phyloP scores from a whole-genome alignment of 1,140 invertebrate species.

The Drosophila nebulosa region DNA sequence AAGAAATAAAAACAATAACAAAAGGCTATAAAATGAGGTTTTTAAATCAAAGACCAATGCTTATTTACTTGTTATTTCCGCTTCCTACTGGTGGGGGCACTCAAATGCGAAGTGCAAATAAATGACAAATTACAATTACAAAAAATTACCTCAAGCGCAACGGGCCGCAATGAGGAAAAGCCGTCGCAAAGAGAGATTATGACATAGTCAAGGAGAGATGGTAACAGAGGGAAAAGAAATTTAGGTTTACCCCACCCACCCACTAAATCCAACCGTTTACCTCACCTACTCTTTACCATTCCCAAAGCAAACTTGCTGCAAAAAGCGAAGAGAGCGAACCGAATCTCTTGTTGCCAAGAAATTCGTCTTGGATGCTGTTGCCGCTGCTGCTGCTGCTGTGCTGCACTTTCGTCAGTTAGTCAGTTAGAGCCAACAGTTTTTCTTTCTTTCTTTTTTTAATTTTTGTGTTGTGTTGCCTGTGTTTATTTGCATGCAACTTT shows the following conservation, averaged over 20 bases:
- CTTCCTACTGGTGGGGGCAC: conserved; percentile 48
- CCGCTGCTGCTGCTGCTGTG: neutral
- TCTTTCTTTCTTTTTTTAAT: conserved; percentile 25
- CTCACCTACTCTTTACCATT: neutral
- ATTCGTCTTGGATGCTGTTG: conserved; percentile 1
- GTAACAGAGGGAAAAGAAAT: neutral
- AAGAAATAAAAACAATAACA: neutral
- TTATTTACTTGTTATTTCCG: conserved; percentile 56
- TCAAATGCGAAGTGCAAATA: conserved; percentile 67
- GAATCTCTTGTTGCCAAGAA: conserved; percentile 1
- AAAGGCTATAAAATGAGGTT: neutral
- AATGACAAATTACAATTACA: conserved; percentile 64
- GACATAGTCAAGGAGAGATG: conserved; percentile 40
- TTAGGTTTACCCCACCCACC: neutral
- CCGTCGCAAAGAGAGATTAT: conserved; percentile 34
- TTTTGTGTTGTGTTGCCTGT: conserved; percentile 10
- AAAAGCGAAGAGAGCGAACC: conserved; percentile 12
- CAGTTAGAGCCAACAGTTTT: conserved; percentile 39
- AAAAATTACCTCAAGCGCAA: conserved; percentile 54
- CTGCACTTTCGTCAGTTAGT: conserved; percentile 15
- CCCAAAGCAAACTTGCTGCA: neutral
- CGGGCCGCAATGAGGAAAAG: conserved; percentile 49
- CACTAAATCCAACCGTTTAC: neutral
- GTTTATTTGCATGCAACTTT: conserved; percentile 73
- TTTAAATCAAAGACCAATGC: conserved; percentile 34